Conservation (phyloP, 2,888 invertebrate genomes). For the Leptothorax acervorum region DNA sequence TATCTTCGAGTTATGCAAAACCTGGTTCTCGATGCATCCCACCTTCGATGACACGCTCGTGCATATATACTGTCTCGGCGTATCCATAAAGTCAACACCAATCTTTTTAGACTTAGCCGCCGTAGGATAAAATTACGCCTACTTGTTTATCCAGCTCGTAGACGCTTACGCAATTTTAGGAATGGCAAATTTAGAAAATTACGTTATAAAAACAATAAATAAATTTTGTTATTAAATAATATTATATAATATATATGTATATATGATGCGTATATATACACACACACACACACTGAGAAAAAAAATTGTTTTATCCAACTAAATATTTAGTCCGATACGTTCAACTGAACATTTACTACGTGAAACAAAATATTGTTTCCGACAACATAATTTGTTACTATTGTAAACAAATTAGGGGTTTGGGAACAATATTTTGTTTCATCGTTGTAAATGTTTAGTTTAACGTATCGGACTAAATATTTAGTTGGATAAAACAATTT, state of each 20-base stretch:
- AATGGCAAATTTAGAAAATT: not conserved
- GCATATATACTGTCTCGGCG: constrained; percentile 6
- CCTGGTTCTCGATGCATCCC: constrained; percentile 26
- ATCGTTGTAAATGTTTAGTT: no score
- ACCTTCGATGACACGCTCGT: constrained; percentile 27
- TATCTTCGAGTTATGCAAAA: constrained; percentile 61
- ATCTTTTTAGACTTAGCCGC: not conserved
- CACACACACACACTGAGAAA: no score
- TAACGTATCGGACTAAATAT: no score
- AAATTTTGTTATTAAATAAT: not conserved
- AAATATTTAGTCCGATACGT: no score
- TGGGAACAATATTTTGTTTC: no score
- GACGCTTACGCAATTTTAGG: not conserved
- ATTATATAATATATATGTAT: not conserved
- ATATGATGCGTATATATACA: not conserved
- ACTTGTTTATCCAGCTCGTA: not conserved
- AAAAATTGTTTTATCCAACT: no score
- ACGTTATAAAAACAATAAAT: not conserved
- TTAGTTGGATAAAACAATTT: no score
- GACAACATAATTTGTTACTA: no score
- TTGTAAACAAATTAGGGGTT: no score
- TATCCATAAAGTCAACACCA: constrained; percentile 5
- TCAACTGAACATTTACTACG: no score
- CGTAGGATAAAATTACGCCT: not conserved
- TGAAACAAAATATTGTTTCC: no score